These are phyloP conservation scores for Tylochromis polylepis DNA, from an alignment of 2,113 vertebrate species.

Conservation along the genomic window DNA sequence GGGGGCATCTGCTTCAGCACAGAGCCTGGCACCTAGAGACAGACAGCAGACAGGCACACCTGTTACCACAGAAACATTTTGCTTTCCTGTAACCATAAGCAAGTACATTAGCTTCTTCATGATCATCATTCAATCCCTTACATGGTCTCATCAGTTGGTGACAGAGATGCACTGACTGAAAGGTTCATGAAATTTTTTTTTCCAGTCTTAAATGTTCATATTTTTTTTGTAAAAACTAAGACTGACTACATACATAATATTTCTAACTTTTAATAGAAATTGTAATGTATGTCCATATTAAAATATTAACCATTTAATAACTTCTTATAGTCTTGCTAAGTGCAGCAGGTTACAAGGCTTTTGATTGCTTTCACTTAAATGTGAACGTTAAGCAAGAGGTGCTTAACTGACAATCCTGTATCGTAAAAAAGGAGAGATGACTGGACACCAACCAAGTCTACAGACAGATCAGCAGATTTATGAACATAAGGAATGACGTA, in stretches of 20 bases:
- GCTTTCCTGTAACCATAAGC: constrained; percentile 14
- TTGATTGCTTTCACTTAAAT: not conserved
- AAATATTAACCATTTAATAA: not conserved
- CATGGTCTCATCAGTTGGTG: not conserved
- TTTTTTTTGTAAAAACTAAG: not conserved
- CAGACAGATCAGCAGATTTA: not conserved
- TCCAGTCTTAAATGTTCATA: not conserved
- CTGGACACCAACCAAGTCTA: not conserved
- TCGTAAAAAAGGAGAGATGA: not conserved
- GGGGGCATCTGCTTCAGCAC: constrained; percentile 96
- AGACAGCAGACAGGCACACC: constrained; percentile 14
- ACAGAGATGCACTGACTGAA: not conserved
- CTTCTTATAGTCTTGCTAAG: not conserved
- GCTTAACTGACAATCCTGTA: not conserved
- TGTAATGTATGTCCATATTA: not conserved
- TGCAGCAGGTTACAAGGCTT: not conserved
- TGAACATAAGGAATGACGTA: not conserved
- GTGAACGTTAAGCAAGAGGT: not conserved
- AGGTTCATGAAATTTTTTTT: not conserved
- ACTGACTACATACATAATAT: not conserved
- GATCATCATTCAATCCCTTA: not conserved
- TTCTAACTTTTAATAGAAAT: not conserved
- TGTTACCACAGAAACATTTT: constrained; percentile 30
- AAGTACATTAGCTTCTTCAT: not conserved
- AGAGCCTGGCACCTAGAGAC: constrained; percentile 88